Base-by-base conservation (phyloP, 2,888 invertebrate species). In the Drosophila colorata region DNA sequence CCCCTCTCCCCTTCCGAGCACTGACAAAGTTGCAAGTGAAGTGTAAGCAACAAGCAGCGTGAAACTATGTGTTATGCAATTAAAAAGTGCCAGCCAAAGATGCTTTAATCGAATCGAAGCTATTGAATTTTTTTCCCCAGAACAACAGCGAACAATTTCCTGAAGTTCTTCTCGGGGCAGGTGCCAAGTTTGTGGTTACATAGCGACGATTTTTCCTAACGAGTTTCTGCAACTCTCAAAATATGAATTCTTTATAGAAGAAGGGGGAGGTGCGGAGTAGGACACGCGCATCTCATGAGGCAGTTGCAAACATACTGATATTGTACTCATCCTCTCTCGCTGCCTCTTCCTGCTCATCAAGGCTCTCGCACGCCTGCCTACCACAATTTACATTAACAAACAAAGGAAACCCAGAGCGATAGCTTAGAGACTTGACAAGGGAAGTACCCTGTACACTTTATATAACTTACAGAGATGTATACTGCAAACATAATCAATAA, bases 1-100 rank as follows among this genome's bases (percentile, higher is more conserved):
- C 14, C 25, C 23, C 31, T 13, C 43, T n/a, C 9, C 9, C 8
- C 16, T 20, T 6, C 16, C 9, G n/a, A 9, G 64, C 57, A 43
- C 28, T 64, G 49, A 51, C 46, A 49, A 69, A 74, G 72, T 68
- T 76, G 44, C 52, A 48, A 77, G 78, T 69, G 53, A 72, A 74
- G 78, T 71, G 81, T 70, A 65, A 74, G 74, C 83, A 82, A 85
- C 72, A 58, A 69, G 75, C 73, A 69, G 82, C 82, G 66, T 69
- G 59, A 67, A 84, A 85, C 59, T 83, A 78, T 83, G 85, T 83
- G 87, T 78, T 65, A 69, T 76, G 82, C 87, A 83, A 81, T 83
- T 87, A 85, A 70, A 76, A 87, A 78, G 63, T 72, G 58, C 49
- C 43, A 49, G 47, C 65, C 20, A 37, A 59, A 72, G 58, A 44